These are phyloP conservation scores for Nixonia krombeini DNA, from an alignment of 1,140 invertebrate genomes.

Conservation along the genomic window DNA sequence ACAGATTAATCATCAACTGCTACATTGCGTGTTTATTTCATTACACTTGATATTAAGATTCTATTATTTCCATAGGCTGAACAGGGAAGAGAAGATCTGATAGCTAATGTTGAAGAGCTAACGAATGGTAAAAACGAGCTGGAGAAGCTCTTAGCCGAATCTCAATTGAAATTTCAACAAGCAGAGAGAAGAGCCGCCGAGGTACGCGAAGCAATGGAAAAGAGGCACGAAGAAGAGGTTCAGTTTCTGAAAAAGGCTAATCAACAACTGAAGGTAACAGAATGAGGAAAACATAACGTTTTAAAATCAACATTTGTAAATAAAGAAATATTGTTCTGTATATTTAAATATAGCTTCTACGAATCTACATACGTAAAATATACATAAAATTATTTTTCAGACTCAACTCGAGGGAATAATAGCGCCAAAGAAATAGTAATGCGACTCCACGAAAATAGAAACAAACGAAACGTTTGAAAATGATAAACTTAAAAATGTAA, in stretches of 20 bases:
- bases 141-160: constrained; percentile 84
- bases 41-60: too few relatives aligned
- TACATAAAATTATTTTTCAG: constrained; percentile 72
- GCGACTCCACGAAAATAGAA: neutral
- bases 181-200: constrained; percentile 88
- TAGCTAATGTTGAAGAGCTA: constrained; percentile 73
- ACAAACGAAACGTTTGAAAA: neutral
- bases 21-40: too few relatives aligned
- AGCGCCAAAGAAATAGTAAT: constrained; percentile 87
- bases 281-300: neutral
- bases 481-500: neutral
- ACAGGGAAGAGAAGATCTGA: constrained; percentile 82
- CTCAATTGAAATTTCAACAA: constrained; percentile 88
- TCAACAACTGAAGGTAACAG: constrained; percentile 88
- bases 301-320: too few relatives aligned
- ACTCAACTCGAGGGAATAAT: constrained; percentile 93
- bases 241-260: constrained; percentile 94
- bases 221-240: constrained; percentile 92
- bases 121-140: constrained; percentile 81
- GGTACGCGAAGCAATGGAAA: constrained; percentile 87
- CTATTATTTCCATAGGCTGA: constrained; percentile 73
- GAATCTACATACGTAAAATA: constrained; percentile 16
- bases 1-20: too few relatives aligned
- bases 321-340: too few relatives aligned
- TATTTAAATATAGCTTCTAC: too few relatives aligned